A percentile compares a stretch with the other conserved stretches of the same genome.
phyloP scores from a whole-genome alignment of 1,140 invertebrate species.

The Melanaphis sacchari region DNA sequence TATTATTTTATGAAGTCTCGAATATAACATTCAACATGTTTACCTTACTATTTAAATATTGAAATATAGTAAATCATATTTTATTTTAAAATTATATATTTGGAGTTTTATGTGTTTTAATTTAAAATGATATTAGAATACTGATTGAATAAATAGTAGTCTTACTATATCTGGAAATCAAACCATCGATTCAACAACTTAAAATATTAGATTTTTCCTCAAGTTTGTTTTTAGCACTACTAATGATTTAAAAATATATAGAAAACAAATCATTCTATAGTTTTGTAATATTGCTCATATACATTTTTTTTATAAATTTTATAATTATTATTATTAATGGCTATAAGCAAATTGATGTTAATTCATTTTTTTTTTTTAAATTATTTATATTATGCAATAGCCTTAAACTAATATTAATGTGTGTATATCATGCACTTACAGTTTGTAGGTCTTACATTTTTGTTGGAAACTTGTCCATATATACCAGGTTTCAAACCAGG shows the following conservation, averaged over 20 bases:
- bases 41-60: not conserved
- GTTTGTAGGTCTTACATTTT: constrained; percentile 44
- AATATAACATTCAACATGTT: not conserved
- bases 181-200: not conserved
- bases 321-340: not conserved
- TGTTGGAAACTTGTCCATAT: constrained; percentile 49
- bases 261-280: too few species aligned
- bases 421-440: constrained; percentile 51
- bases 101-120: not conserved
- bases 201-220: not conserved
- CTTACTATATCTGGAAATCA: not conserved
- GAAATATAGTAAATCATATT: not conserved
- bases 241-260: not conserved
- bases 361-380: not conserved
- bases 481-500: constrained; percentile 46
- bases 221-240: not conserved
- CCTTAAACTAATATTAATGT: constrained; percentile 25
- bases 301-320: not conserved
- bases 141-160: not conserved
- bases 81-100: not conserved
- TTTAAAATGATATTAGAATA: not conserved
- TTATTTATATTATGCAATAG: not conserved
- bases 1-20: not conserved
- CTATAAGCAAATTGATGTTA: not conserved
- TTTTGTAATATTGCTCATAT: not conserved